Evolutionary conservation across 2,888 invertebrate genomes (phyloP), one percentile per base, ranked within the genome.

Genomic region (Tipula confusa): DNA sequence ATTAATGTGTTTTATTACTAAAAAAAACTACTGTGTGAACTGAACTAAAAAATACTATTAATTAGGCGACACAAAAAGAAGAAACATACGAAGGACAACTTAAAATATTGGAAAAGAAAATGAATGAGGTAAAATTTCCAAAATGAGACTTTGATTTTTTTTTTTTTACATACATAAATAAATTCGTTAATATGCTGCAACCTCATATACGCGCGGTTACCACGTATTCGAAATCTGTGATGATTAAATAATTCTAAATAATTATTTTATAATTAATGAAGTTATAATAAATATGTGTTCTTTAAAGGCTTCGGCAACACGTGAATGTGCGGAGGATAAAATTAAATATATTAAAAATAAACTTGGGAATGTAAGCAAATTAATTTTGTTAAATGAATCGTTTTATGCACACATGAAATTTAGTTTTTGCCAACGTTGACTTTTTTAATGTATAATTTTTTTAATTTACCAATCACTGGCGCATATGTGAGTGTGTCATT

Each of bases 21-120:
- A 80, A 80, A n/a, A 80, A 29, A 80, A 80, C 80, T 80, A 64
- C 64, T 64, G 64, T 64, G 64, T 64, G 64, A 80, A 29, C 80
- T 29, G 31, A 80, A 80, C 80, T 29, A 29, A 31, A 80, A 38
- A 36, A n/a, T n/a, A 28, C 38, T 24, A 38, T 38, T 64, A 83
- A 85, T 89, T 92, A 98, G 97, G 97, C 98, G 88, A 96, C 97
- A 89, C 95, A 97, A 92, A 95, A 97, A 91, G 98, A 98, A 92
- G 98, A 98, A 91, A 94, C 95, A 87, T 97, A 95, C 92, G 95
- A 96, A 90, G 93, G 93, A 90, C 96, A 96, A 92, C 95, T 97
- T 89, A 96, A 97, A 93, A 92, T 94, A 88, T 93, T 97, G 91
- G 95, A 95, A 91, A 93, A 94, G 90, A 94, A 96, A 91, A 93